Conservation (phyloP, 2,113 vertebrate species). For the Rhegmatorhina hoffmannsi region DNA sequence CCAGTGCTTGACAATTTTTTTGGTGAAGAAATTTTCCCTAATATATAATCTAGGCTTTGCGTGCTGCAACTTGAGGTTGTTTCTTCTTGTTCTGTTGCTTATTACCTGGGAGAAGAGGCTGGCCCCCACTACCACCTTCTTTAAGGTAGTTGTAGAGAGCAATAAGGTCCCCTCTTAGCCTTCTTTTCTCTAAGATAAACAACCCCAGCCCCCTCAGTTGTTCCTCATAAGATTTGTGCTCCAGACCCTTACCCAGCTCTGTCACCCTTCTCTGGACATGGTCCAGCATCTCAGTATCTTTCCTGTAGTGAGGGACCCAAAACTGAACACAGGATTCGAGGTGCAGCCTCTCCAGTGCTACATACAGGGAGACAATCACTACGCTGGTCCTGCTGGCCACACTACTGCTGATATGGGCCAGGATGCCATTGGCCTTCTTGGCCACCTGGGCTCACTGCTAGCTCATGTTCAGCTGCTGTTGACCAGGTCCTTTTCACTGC, state of each 20-base stretch:
- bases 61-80: not conserved
- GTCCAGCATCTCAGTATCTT: not conserved
- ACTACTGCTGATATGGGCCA: not conserved
- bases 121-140: not conserved
- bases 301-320: not conserved
- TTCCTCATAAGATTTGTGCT: not conserved
- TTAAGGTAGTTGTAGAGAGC: rapidly evolving
- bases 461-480: not conserved
- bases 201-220: not conserved
- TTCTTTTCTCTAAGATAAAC: not conserved
- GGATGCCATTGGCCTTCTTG: not conserved
- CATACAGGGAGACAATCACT: not conserved
- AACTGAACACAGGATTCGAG: not conserved
- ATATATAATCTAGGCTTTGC: not conserved
- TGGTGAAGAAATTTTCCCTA: not conserved
- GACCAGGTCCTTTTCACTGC: rapidly evolving
- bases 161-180: not conserved
- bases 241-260: not conserved
- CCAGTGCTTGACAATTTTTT: not conserved
- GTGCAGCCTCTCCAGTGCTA: not conserved
- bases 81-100: rapidly evolving
- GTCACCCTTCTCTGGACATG: not conserved
- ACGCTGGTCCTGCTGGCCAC: not conserved
- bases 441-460: not conserved
- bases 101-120: rapidly evolving